A percentile compares a stretch with the other conserved stretches of the same genome.
These are phyloP conservation scores for Sebastes paucispinis DNA, from an alignment of 2,797 vertebrate species.

Conservation along the genomic window DNA sequence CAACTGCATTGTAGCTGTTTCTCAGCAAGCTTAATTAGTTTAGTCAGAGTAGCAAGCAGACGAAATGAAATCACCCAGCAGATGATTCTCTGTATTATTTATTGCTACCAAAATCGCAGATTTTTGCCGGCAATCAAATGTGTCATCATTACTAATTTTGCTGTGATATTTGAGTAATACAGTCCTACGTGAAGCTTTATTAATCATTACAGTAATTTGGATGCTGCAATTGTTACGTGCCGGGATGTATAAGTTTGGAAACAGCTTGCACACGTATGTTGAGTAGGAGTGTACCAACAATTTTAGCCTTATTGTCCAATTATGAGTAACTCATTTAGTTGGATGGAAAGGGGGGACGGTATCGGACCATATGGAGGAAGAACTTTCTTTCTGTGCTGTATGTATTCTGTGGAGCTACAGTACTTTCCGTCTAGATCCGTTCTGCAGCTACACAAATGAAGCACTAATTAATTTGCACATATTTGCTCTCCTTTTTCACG, in stretches of 20 bases:
- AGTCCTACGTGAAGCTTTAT: conserved; percentile 31
- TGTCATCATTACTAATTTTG: conserved; percentile 52
- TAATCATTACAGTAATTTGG: conserved; percentile 39
- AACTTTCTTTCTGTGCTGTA: background rate
- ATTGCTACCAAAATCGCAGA: background rate
- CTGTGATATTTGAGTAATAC: conserved; percentile 29
- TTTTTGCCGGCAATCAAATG: background rate
- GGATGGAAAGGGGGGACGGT: background rate
- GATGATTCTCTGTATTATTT: conserved; percentile 12
- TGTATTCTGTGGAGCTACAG: background rate
- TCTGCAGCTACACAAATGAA: background rate
- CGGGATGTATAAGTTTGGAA: conserved; percentile 31
- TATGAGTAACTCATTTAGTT: conserved; percentile 46
- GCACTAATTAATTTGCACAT: conserved; percentile 16
- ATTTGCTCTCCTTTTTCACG: conserved; percentile 13
- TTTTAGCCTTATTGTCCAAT: conserved; percentile 47
- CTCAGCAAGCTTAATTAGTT: conserved; percentile 12
- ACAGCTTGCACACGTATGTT: conserved; percentile 49
- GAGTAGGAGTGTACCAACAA: conserved; percentile 43
- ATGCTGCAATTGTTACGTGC: conserved; percentile 18
- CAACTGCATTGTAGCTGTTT: background rate
- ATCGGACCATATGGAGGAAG: background rate
- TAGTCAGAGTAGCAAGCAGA: background rate
- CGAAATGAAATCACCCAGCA: background rate
- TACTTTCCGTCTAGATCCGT: background rate